Evolutionary conservation across 2,113 vertebrate species (phyloP).

Genomic region (Brachyhypopomus occidentalis): DNA sequence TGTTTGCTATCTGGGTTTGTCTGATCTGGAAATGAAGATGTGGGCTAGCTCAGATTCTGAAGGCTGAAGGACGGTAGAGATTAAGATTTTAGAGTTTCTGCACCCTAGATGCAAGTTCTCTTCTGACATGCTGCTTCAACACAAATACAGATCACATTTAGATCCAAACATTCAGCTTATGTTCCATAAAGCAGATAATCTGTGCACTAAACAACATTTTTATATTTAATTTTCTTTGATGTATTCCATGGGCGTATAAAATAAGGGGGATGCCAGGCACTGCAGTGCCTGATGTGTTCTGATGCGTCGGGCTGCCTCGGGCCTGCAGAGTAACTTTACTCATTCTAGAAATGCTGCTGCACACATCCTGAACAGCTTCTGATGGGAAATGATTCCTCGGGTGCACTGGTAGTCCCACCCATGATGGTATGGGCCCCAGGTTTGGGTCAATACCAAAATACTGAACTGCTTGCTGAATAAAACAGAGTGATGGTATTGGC

Average conservation of each 20-base stretch:
- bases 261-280: neutral
- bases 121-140: neutral
- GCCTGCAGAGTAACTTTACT: neutral
- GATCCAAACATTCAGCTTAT: neutral
- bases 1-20: no score
- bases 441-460: neutral
- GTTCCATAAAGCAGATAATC: no score
- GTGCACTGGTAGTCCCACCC: neutral
- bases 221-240: neutral
- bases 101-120: neutral
- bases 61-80: no score
- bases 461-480: neutral
- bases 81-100: neutral
- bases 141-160: neutral
- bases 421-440: neutral
- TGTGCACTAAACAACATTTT: neutral
- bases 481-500: neutral
- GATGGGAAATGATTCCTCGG: neutral
- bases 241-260: neutral
- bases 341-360: neutral
- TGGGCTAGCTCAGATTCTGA: no score
- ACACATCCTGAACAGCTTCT: neutral
- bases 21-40: no score
- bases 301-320: neutral
- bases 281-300: neutral